phyloP scores from a whole-genome alignment of 53 echinoderm and acorn worm species.

The Holothuria leucospilota region DNA sequence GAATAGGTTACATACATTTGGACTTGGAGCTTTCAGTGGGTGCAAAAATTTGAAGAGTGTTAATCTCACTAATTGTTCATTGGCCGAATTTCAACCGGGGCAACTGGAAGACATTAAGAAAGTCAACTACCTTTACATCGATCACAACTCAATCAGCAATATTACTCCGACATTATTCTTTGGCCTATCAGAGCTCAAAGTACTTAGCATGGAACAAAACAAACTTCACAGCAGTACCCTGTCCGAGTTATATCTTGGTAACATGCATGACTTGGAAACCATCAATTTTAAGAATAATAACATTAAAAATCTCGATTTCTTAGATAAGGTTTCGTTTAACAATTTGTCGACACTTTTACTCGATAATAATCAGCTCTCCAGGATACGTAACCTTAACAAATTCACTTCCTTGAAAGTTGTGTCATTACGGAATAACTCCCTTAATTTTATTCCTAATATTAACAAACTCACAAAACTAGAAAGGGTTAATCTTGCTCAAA shows the following conservation, averaged over 20 bases:
- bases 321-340: neutral
- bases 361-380: neutral
- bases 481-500: conserved; percentile 4
- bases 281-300: conserved; percentile 35
- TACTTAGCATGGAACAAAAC: conserved; percentile 14
- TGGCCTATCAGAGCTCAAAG: neutral
- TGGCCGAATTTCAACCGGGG: conserved; percentile 14
- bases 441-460: conserved; percentile 21
- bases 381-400: neutral
- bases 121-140: conserved; percentile 13
- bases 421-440: conserved; percentile 11
- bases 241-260: neutral
- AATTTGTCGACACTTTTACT: conserved; percentile 12
- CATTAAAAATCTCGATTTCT: neutral
- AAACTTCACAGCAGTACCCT: neutral
- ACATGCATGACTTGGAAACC: neutral
- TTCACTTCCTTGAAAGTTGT: conserved; percentile 4
- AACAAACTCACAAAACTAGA: neutral
- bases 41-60: conserved; percentile 22
- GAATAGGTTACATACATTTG: conserved; percentile 10
- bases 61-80: conserved; percentile 40
- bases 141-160: conserved; percentile 25
- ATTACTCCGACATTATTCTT: conserved; percentile 6
- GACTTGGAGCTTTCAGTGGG: conserved; percentile 7
- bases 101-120: conserved; percentile 35